phyloP scores from a whole-genome alignment of 2,797 vertebrate genomes.

The Dipus sagitta region DNA sequence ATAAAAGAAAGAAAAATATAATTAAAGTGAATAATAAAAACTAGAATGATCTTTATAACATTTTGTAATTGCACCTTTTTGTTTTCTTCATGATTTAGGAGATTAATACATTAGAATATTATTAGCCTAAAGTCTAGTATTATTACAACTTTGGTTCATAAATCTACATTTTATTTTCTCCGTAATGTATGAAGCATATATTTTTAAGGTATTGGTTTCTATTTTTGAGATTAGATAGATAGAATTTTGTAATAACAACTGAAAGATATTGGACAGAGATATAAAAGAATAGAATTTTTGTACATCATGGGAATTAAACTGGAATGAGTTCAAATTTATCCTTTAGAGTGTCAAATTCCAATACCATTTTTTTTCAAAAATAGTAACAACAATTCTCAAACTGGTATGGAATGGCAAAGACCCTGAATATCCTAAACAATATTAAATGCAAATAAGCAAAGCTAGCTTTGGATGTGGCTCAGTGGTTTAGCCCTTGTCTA shows the following conservation, averaged over 20 bases:
- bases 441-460: not conserved
- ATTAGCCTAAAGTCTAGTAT: not conserved
- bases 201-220: not conserved
- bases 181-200: not conserved
- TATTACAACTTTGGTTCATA: not conserved
- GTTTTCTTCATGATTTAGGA: slow-evolving; percentile 12
- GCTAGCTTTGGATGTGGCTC: not conserved
- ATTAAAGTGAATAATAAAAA: not conserved
- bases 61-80: not conserved
- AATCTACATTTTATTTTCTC: not conserved
- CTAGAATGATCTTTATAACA: not conserved
- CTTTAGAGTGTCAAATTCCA: not conserved
- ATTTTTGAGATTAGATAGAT: not conserved
- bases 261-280: not conserved
- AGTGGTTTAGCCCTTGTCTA: not conserved
- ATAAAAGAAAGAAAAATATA: not conserved
- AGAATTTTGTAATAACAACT: slow-evolving; percentile 19
- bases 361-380: not conserved
- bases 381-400: not conserved
- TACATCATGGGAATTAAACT: not conserved
- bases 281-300: not conserved
- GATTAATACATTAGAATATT: not conserved
- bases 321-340: not conserved
- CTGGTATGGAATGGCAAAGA: not conserved
- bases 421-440: not conserved